A percentile compares a stretch with the other conserved stretches of the same genome.
Evolutionary conservation across 2,797 vertebrate genomes (phyloP).

Genomic region (Karalla daura): DNA sequence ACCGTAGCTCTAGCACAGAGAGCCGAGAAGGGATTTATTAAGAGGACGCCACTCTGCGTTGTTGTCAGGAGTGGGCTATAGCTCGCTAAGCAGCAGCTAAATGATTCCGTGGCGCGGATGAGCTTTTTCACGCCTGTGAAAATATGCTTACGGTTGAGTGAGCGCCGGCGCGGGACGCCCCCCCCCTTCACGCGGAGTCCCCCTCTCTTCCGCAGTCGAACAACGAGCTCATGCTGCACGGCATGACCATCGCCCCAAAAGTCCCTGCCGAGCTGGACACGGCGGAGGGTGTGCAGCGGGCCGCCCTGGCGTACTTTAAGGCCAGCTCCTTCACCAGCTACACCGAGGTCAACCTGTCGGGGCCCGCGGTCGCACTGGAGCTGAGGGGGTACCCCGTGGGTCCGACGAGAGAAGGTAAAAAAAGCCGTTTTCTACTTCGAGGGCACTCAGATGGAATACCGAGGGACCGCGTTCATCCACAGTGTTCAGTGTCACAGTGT

Average conservation of each 20-base stretch:
- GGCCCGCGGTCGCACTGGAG: constrained; percentile 47
- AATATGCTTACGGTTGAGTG: not conserved
- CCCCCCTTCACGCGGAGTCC: constrained; percentile 6
- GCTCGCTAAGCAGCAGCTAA: not conserved
- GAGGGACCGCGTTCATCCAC: no score
- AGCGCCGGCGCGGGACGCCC: not conserved
- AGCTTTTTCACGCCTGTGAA: not conserved
- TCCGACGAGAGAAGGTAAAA: constrained; percentile 17
- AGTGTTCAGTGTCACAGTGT: no score
- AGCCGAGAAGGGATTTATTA: constrained; percentile 1
- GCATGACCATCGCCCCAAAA: accelerated
- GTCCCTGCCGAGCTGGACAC: not conserved
- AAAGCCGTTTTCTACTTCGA: not conserved
- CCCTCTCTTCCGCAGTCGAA: constrained; percentile 72
- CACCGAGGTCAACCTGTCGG: constrained; percentile 65
- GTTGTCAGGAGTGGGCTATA: not conserved
- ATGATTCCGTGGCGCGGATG: not conserved
- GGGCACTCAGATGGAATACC: not conserved
- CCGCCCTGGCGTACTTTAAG: constrained; percentile 52
- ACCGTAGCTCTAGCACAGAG: no score
- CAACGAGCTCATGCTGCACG: constrained; percentile 61
- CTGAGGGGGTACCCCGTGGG: constrained; percentile 50
- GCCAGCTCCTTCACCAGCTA: constrained; percentile 77
- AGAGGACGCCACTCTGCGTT: not conserved
- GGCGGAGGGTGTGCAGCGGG: constrained; percentile 63